Percentiles rank a stretch among this genome's conserved stretches.
Conservation (phyloP, 2,888 invertebrate species). For the Sicus ferrugineus region DNA sequence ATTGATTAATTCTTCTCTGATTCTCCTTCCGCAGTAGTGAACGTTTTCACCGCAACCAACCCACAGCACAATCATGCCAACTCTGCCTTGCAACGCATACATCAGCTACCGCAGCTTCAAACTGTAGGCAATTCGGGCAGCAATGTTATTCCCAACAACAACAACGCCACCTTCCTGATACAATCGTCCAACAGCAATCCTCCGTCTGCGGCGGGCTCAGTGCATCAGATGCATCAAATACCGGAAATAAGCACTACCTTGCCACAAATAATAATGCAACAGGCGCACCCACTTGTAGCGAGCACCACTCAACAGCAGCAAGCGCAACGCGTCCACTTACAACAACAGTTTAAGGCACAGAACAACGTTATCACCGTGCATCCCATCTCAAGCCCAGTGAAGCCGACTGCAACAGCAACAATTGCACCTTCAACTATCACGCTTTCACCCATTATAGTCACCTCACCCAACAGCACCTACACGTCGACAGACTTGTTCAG, state of each 20-base stretch:
- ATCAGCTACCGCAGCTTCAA: slow-evolving; percentile 45
- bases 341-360: slow-evolving; percentile 43
- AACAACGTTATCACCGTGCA: slow-evolving; percentile 49
- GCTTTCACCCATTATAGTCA: slow-evolving; percentile 50
- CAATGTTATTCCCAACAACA: slow-evolving; percentile 38
- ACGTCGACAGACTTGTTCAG: slow-evolving; percentile 39
- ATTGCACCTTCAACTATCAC: slow-evolving; percentile 45
- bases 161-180: slow-evolving; percentile 33
- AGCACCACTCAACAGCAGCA: slow-evolving; percentile 39
- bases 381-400: slow-evolving; percentile 41
- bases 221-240: slow-evolving; percentile 39
- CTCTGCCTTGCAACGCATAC: slow-evolving; percentile 46
- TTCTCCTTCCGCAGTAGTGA: slow-evolving; percentile 50
- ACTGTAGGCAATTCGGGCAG: slow-evolving; percentile 38
- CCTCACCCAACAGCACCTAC: slow-evolving; percentile 58
- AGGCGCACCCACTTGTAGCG: slow-evolving; percentile 32
- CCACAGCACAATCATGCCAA: slow-evolving; percentile 40
- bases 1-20: background rate
- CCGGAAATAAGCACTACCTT: slow-evolving; percentile 45
- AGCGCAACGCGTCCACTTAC: slow-evolving; percentile 40
- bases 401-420: slow-evolving; percentile 36
- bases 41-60: slow-evolving; percentile 50
- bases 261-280: slow-evolving; percentile 49
- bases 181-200: slow-evolving; percentile 39
- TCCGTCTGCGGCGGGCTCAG: slow-evolving; percentile 32